Base-by-base conservation (phyloP, 2,888 invertebrate genomes). In the Agapostemon virescens region DNA sequence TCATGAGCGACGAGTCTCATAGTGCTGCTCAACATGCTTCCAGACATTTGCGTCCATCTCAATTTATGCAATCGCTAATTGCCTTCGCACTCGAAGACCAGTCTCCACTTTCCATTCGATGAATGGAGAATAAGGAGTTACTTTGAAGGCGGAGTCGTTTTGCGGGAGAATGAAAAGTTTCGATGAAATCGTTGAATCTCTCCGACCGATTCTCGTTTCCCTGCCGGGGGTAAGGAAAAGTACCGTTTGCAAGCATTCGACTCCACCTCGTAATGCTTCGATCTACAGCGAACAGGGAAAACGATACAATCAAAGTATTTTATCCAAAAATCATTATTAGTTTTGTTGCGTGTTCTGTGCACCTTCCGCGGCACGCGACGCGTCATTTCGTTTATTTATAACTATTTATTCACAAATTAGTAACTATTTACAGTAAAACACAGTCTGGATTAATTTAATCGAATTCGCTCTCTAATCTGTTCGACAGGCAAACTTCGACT, bases 61-160 rank as follows among this genome's bases (percentile, higher is more conserved):
- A 83, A 88, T 89, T 88, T 87, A 87, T 87, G 81, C 86, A 79
- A 83, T 82, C 81, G 81, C 85, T 88, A 89, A 89, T 89, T 89
- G 85, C 84, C 84, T 83, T 82, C 72, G 82, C 84, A 80, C 84
- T 82, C 72, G 77, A 80, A 83, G 84, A 77, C 81, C 78, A 68
- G 67, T 70, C 76, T 63, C 58, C 61, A 79, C 71, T 87, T 87
- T 84, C 81, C 79, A 85, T 85, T 78, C 83, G 76, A 85, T 83
- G 81, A 85, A 86, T 86, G 74, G 70, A 49, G 74, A 82, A 79
- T 76, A 73, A 72, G 66, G 67, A 74, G 78, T 81, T 69, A 45
- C 69, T 55, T 67, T 74, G 74, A 64, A 69, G 63, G 67, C 61
- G 30, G 36, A 23, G 9, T 45, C 52, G 23, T 63, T 49, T 36